Conservation (phyloP, 2,888 invertebrate species). For the Neoascia interrupta region DNA sequence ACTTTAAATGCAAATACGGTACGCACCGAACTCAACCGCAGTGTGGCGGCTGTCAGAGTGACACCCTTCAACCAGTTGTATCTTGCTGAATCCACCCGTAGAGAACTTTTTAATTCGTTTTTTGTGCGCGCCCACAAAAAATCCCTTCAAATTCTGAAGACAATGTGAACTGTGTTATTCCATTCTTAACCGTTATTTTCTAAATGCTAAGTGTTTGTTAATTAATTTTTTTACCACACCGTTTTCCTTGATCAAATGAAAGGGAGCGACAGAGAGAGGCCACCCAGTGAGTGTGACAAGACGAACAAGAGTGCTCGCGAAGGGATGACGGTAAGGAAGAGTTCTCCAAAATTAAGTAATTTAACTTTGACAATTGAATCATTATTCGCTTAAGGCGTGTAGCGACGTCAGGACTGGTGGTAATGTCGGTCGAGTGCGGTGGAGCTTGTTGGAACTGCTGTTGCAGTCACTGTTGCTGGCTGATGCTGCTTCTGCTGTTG, state of each 20-base stretch:
- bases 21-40: conserved; percentile 17
- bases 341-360: conserved; percentile 59
- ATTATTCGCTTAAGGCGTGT: conserved; percentile 56
- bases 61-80: neutral
- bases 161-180: conserved; percentile 47
- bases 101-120: conserved; percentile 19
- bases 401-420: conserved; percentile 19
- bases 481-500: conserved; percentile 9
- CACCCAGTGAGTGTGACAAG: neutral
- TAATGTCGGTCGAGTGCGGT: conserved; percentile 50
- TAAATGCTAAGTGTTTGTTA: conserved; percentile 56
- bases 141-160: conserved; percentile 1
- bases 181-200: conserved; percentile 44
- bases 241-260: neutral
- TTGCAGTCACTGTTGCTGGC: conserved; percentile 28
- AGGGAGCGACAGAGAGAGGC: too few species aligned
- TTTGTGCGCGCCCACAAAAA: neutral
- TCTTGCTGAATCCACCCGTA: neutral
- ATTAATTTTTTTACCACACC: conserved; percentile 59
- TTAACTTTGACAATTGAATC: conserved; percentile 68
- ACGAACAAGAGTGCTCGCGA: neutral
- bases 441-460: conserved; percentile 56
- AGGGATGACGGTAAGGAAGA: neutral
- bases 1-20: conserved; percentile 23
- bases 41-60: conserved; percentile 52